A percentile compares a stretch with the other conserved stretches of the same genome.
These are phyloP conservation scores for Belgica antarctica DNA, from an alignment of 2,888 invertebrate genomes.

Conservation along the genomic window DNA sequence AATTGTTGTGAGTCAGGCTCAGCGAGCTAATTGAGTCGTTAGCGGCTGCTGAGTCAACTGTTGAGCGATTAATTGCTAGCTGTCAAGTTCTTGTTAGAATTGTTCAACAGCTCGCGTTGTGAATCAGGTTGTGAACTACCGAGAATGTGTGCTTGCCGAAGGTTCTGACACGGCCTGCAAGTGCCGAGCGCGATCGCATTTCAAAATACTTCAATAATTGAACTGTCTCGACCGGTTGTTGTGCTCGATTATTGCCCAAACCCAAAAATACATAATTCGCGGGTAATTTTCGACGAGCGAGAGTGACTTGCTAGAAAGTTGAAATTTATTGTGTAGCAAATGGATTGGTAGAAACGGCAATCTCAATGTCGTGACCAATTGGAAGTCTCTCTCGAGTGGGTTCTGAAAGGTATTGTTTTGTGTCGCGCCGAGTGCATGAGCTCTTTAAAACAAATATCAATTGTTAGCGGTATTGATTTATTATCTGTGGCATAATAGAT, in stretches of 20 bases:
- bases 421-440: not conserved
- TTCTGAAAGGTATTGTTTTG: constrained; percentile 31
- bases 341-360: not conserved
- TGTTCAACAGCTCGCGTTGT: no score
- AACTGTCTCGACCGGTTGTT: not conserved
- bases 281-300: not conserved
- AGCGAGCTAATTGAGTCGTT: not conserved
- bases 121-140: constrained; percentile 6
- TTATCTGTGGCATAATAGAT: constrained; percentile 41
- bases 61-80: constrained; percentile 5
- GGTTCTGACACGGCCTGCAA: not conserved
- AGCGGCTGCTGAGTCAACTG: no score
- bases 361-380: constrained; percentile 21
- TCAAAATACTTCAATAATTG: not conserved
- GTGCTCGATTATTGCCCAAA: not conserved
- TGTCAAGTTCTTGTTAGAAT: not conserved
- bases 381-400: constrained; percentile 22
- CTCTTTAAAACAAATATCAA: constrained; percentile 40
- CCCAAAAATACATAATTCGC: constrained; percentile 4
- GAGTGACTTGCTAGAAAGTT: no score
- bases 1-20: no score
- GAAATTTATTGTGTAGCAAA: not conserved
- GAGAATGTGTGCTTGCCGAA: not conserved
- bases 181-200: not conserved
- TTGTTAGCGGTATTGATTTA: constrained; percentile 39